These are phyloP conservation scores for Tholera decimalis DNA, from an alignment of 2,888 invertebrate genomes.

Conservation along the genomic window DNA sequence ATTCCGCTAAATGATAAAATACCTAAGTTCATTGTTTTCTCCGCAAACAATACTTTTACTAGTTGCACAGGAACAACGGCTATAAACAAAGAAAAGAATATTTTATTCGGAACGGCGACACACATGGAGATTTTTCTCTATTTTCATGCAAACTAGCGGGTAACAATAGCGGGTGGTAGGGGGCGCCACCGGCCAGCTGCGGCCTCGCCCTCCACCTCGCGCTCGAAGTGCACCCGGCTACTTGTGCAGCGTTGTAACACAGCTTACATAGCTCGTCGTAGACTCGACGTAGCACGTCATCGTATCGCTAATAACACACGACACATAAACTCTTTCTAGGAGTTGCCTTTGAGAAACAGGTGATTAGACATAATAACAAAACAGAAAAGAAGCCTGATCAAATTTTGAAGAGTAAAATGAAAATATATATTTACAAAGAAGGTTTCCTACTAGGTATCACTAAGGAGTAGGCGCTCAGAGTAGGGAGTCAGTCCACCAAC, in stretches of 20 bases:
- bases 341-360: no score
- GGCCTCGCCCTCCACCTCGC: constrained; percentile 78
- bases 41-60: constrained; percentile 82
- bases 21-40: constrained; percentile 79
- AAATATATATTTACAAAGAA: no score
- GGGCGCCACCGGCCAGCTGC: constrained; percentile 73
- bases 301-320: constrained; percentile 8
- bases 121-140: constrained; percentile 86
- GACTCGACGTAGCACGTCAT: constrained; percentile 7
- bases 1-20: constrained; percentile 71
- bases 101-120: constrained; percentile 87
- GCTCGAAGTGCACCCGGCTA: constrained; percentile 77
- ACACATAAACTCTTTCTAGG: no score
- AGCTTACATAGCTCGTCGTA: constrained; percentile 30
- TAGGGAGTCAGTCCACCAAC: no score
- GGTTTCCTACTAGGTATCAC: no score
- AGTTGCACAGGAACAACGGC: constrained; percentile 82
- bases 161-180: constrained; percentile 82
- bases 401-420: no score
- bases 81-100: constrained; percentile 86
- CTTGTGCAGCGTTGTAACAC: constrained; percentile 32
- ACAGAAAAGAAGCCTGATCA: no score
- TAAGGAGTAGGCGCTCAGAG: no score
- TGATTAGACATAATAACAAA: no score
- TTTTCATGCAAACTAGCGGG: constrained; percentile 88